A percentile compares a stretch with the other conserved stretches of the same genome.
Conservation (phyloP, 1,140 invertebrate genomes). For the Tetramorium parvispinum region DNA sequence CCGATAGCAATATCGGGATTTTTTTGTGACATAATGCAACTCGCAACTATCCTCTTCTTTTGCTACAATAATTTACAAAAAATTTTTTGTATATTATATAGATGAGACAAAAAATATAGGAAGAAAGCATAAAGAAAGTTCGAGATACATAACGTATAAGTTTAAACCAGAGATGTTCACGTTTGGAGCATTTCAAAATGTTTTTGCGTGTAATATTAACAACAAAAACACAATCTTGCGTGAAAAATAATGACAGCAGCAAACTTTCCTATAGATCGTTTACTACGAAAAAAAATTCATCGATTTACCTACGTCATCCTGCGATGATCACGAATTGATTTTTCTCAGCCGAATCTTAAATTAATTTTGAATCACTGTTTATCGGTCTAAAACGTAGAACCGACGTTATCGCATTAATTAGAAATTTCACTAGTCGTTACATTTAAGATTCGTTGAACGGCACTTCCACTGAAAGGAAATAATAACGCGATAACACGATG, state of each 20-base stretch:
- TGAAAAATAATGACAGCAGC: background rate
- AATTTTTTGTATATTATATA: background rate
- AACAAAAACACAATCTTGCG: background rate
- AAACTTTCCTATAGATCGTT: slow-evolving; percentile 19
- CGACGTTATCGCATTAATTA: background rate
- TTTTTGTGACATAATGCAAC: background rate
- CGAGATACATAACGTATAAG: background rate
- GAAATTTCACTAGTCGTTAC: background rate
- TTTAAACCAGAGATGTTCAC: background rate
- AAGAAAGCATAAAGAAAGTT: background rate
- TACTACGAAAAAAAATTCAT: background rate
- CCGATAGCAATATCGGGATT: background rate
- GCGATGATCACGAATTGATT: slow-evolving; percentile 76
- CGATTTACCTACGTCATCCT: slow-evolving; percentile 72
- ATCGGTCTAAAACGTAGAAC: background rate
- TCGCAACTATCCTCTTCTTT: background rate
- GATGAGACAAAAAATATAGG: background rate
- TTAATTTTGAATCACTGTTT: background rate
- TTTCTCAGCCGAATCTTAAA: slow-evolving; percentile 51
- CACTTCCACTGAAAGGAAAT: background rate
- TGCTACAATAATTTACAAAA: background rate
- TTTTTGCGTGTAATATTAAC: background rate
- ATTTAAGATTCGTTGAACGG: background rate
- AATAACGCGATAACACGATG: background rate
- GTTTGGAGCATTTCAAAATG: background rate